Evolutionary conservation across 2,797 vertebrate species (phyloP), one percentile per base, ranked within the genome.

Genomic region (Rhynchonycteris naso): DNA sequence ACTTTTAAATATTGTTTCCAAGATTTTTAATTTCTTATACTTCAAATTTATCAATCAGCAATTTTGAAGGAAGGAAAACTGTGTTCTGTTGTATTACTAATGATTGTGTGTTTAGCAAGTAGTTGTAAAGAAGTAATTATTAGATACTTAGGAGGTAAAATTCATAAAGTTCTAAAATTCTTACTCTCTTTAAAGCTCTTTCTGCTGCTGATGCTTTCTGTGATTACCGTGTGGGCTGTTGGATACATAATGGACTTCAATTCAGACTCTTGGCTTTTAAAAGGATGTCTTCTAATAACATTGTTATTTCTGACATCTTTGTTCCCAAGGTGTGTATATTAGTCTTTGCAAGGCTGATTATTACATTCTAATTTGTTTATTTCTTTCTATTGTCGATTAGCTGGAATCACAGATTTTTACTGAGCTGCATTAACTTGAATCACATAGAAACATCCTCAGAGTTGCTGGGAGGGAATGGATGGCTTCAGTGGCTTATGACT

Each of bases 231-330:
- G 87, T 99, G 99, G 97, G 98, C 99, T 33, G 50, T 99, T n/a
- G 99, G 99, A 85, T 99, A 98, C 7, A 75, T 99, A 24, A 43
- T 99, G 47, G 98, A 99, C 79, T 98, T 99, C 98, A 98, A 98
- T 98, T 99, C 99, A 0, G 99, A 99, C 97, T 99, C 99, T 26
- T 99, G 99, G 99, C 97, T 99, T 95, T 98, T 99, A 88, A 99
- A 99, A 98, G 99, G 99, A 95, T 97, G 98, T 91, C 98, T 99
- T 95, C 98, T 99, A 72, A 97, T 98, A 76, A 98, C 98, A 88
- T 91, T 99, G 72, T 97, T 99, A 0, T 98, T 98, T 28, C 98
- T 98, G 69, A 97, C 98, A 78, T 98, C 99, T 96, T 98, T 99
- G 15, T 98, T 98, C 74, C 97, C 98, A 84, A 99, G 99, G 99